Evolutionary conservation across 2,888 invertebrate genomes (phyloP).

Genomic region (Eilema caniola): DNA sequence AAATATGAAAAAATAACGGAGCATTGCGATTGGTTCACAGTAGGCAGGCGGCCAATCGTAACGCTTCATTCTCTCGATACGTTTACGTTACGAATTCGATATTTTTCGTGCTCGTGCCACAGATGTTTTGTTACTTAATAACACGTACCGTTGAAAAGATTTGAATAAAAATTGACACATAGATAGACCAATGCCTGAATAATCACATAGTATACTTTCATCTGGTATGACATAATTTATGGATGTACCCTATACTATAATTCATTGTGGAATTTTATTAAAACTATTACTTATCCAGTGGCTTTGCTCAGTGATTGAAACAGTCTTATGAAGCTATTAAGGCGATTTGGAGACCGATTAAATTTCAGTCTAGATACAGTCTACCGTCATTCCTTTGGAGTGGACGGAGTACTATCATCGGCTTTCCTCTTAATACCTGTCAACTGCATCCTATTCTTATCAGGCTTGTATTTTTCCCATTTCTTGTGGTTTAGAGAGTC

Average conservation of each 20-base stretch:
- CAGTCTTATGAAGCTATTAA: conserved; percentile 59
- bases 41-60: too few species aligned
- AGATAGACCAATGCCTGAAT: background rate
- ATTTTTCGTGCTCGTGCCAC: too few species aligned
- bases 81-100: too few species aligned
- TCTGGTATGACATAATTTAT: background rate
- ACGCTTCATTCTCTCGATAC: too few species aligned
- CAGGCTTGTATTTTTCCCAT: conserved; percentile 94
- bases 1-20: too few species aligned
- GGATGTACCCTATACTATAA: background rate
- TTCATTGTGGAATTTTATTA: background rate
- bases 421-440: conserved; percentile 82
- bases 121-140: background rate
- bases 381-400: conserved; percentile 76
- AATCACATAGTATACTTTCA: background rate
- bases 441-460: conserved; percentile 66
- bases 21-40: too few species aligned
- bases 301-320: conserved; percentile 5
- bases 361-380: background rate
- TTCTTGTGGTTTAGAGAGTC: conserved; percentile 94
- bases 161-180: background rate
- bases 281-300: background rate
- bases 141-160: too few species aligned
- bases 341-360: conserved; percentile 46
- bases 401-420: conserved; percentile 73